These are phyloP conservation scores for Urosaurus nigricauda DNA, from an alignment of 2,797 vertebrate genomes.

Conservation along the genomic window DNA sequence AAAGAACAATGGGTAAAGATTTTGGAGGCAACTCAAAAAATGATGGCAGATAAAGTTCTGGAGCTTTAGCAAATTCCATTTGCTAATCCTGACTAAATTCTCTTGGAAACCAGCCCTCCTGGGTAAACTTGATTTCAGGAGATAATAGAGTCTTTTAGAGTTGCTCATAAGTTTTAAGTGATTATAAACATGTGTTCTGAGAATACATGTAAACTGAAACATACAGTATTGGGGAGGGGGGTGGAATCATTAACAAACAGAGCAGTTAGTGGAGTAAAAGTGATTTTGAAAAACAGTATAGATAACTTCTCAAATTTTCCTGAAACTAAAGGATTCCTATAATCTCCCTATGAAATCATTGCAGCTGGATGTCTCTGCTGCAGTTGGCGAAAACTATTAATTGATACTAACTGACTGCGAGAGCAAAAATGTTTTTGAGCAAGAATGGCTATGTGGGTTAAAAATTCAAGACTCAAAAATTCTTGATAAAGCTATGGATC, in stretches of 20 bases:
- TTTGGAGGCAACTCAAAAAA: slow-evolving; percentile 66
- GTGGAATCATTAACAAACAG: slow-evolving; percentile 60
- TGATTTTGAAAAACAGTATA: slow-evolving; percentile 59
- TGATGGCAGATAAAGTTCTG: slow-evolving; percentile 65
- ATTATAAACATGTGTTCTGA: slow-evolving; percentile 77
- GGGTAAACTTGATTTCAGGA: slow-evolving; percentile 62
- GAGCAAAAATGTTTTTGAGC: slow-evolving; percentile 62
- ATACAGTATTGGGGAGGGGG: slow-evolving; percentile 27
- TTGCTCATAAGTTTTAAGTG: slow-evolving; percentile 66
- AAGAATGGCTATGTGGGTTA: slow-evolving; percentile 62
- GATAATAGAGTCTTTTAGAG: slow-evolving; percentile 70
- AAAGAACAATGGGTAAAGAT: slow-evolving; percentile 56
- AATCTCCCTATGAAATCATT: slow-evolving; percentile 60
- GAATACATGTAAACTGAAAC: slow-evolving; percentile 57
- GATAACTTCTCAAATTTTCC: slow-evolving; percentile 62
- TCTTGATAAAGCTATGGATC: slow-evolving; percentile 61
- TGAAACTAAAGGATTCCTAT: slow-evolving; percentile 68
- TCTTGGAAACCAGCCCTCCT: slow-evolving; percentile 61
- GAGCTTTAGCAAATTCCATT: slow-evolving; percentile 61
- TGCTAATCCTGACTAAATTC: slow-evolving; percentile 69
- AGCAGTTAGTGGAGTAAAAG: slow-evolving; percentile 64
- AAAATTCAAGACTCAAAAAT: slow-evolving; percentile 53
- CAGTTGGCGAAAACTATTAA: slow-evolving; percentile 63
- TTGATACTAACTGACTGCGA: slow-evolving; percentile 64
- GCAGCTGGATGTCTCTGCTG: slow-evolving; percentile 62